Base-by-base conservation (phyloP, 2,113 vertebrate species). In the Marmota flaviventris region DNA sequence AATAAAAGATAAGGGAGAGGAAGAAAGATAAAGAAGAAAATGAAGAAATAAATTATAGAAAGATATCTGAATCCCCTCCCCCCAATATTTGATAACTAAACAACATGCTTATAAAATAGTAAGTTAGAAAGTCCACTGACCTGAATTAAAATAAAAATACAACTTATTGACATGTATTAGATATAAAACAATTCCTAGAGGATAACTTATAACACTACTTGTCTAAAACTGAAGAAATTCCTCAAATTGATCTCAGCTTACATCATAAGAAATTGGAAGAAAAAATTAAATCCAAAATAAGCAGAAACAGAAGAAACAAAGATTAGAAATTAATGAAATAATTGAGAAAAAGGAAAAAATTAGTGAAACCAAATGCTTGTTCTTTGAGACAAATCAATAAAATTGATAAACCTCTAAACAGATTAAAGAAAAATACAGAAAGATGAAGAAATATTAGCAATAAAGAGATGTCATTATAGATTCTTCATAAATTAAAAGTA, bases 81-180 rank as follows among this genome's bases (percentile, higher is more conserved):
- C 58, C 75, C 53, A 65, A 25, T 85, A 76, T 86, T 77, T 89
- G 42, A 7, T 86, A 96, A 92, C 42, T 67, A 56, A 85, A 48
- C 91, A 75, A 45, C 24, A 61, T 39, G 12, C 25, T 72, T 96
- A 48, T 90, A 63, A 92, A 92, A 85, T 81, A 29, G 72, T 32
- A 37, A 89, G 78, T 20, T 45, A 56, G 85, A 84, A 75, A 42
- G 65, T 58, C 29, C 51, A 72, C 34, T 96, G 72, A 56, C 22
- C 8, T 42, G 56, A 81, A 39, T 82, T n/a, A 87, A 90, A 65
- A 81, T 75, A 9, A 89, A 89, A 86, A 48, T 65, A 77, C 3
- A 73, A n/a, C 37, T 73, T 39, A 51, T 81, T 88, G 24, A 94
- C 83, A 91, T 88, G 24, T 72, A 72, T 77, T 97, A 91, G 51